Conservation (phyloP, 2,888 invertebrate genomes). For the Nowickia ferox region DNA sequence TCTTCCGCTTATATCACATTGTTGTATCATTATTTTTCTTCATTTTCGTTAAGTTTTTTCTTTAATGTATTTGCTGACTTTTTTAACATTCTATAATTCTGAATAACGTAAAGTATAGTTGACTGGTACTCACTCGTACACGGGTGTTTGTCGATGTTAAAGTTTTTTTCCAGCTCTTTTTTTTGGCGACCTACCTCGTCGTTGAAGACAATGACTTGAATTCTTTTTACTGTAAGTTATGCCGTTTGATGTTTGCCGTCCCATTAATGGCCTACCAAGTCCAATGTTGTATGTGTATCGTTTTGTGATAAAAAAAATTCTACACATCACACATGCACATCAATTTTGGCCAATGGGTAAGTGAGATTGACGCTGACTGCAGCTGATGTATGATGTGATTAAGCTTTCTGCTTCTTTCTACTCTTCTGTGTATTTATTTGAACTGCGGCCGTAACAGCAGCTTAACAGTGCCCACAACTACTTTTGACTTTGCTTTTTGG, state of each 20-base stretch:
- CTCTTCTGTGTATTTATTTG: not conserved
- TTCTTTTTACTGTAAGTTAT: slow-evolving; percentile 67
- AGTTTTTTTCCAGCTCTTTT: slow-evolving; percentile 46
- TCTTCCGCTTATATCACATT: slow-evolving; percentile 3
- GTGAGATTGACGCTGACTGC: slow-evolving; percentile 77
- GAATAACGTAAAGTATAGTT: slow-evolving; percentile 43
- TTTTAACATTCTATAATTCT: slow-evolving; percentile 19
- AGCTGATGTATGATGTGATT: slow-evolving; percentile 76
- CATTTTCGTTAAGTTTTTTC: slow-evolving; percentile 34
- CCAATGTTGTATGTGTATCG: slow-evolving; percentile 26
- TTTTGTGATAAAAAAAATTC: slow-evolving; percentile 15
- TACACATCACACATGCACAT: slow-evolving; percentile 34
- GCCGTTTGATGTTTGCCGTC: slow-evolving; percentile 74
- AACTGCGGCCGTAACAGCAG: slow-evolving; percentile 25
- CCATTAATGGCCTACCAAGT: slow-evolving; percentile 67
- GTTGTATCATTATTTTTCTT: slow-evolving; percentile 49
- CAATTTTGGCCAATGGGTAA: slow-evolving; percentile 77
- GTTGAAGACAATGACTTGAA: slow-evolving; percentile 70
- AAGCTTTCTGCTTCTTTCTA: slow-evolving; percentile 72
- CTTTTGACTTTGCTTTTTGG: not conserved
- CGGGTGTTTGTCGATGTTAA: slow-evolving; percentile 25
- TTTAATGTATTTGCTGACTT: not conserved
- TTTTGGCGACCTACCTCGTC: slow-evolving; percentile 73
- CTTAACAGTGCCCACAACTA: not conserved
- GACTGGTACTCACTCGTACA: slow-evolving; percentile 23